Base-by-base conservation (phyloP, 1,140 invertebrate genomes). In the Anoplolepis gracilipes region DNA sequence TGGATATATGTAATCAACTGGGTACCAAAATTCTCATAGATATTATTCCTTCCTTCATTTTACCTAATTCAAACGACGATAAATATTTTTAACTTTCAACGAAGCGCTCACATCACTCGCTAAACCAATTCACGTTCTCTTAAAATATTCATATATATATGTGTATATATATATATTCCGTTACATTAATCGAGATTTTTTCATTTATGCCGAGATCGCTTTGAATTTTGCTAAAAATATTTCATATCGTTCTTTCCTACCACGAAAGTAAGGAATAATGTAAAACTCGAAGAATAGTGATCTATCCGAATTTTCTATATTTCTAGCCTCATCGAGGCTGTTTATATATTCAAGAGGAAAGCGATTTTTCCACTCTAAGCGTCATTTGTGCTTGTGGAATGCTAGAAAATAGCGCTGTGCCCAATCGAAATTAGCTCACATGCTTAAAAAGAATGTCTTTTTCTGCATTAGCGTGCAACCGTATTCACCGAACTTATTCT, bases 351-450 rank as follows among this genome's bases (percentile, higher is more conserved):
- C 57, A 70, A 72, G 36, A 81, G 49, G 65, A 81, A 81, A 82
- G 53, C 25, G 8, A 10, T 30, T 46, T 72, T 82, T 85, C 78
- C 84, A 25, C n/a, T 84, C 84, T 76, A 59, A 82, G 85, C 77
- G 81, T 88, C 84, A 85, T 91, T 92, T 90, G 90, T 92, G 89
- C 86, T 92, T 90, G 79, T 90, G 92, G 92, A 93, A 93, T 93
- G 92, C 90, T 90, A 90, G 85, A 88, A 93, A 75, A 65, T 72
- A 82, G 87, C 25, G 64, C 57, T 76, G 46, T 49, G 65, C 39
- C 13, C 88, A 87, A 87, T 6, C 77, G 61, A 79, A 79, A 82
- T 73, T 33, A 57, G 36, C 49, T 82, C 53, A 46, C 67, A 19
- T 81, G 65, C 49, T 13, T n/a, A 59, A 53, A 61, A 73, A 72